Percentiles rank a stretch among this genome's conserved stretches.
Evolutionary conservation across 2,113 vertebrate genomes (phyloP).

Genomic region (Platysteira castanea): DNA sequence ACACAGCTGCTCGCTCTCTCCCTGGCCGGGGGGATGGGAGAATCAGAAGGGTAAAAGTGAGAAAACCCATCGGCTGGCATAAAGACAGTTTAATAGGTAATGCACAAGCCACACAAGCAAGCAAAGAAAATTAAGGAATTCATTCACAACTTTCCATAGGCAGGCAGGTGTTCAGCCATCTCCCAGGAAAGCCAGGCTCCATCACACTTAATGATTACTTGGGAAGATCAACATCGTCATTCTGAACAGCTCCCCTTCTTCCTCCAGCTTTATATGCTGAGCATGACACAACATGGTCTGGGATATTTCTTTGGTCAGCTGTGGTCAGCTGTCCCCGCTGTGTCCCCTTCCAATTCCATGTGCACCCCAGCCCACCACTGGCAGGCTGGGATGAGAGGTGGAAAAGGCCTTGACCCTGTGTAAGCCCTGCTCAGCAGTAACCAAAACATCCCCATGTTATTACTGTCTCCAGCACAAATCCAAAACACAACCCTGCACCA

Average conservation of each 20-base stretch:
- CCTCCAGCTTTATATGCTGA: neutral
- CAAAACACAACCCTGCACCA: neutral
- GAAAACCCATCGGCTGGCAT: neutral
- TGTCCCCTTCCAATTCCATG: neutral
- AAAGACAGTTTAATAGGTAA: neutral
- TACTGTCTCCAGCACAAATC: neutral
- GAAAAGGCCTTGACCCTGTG: neutral
- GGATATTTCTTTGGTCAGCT: neutral
- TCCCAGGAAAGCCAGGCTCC: neutral
- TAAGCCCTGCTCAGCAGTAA: neutral
- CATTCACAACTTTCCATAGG: neutral
- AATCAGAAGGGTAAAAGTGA: neutral
- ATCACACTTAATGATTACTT: accelerated
- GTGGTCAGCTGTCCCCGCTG: neutral
- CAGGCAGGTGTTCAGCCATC: neutral
- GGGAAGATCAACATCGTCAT: neutral
- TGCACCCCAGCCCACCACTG: neutral
- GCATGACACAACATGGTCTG: accelerated
- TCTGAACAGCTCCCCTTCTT: neutral
- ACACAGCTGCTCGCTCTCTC: neutral
- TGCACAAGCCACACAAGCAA: neutral
- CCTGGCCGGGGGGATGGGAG: neutral
- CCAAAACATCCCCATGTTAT: neutral
- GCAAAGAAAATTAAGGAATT: neutral
- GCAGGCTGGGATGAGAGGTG: neutral